Evolutionary conservation across 2,797 vertebrate species (phyloP).

Genomic region (Chelon labrosus): DNA sequence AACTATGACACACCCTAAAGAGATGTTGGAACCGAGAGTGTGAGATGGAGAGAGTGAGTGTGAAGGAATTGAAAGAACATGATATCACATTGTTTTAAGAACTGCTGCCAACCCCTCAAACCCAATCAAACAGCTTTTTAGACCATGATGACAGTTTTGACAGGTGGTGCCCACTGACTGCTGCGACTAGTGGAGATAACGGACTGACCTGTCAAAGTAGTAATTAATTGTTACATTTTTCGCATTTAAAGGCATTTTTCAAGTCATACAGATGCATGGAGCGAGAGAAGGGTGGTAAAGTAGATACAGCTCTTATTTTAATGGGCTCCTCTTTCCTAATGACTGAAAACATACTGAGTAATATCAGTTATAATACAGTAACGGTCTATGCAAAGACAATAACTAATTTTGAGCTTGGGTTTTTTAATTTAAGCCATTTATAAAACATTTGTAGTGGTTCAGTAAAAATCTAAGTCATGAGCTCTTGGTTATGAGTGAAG

Average conservation of each 20-base stretch:
- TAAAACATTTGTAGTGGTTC: too few species aligned
- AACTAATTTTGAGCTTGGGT: too few species aligned
- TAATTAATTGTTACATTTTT: conserved; percentile 24
- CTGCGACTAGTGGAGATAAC: not conserved
- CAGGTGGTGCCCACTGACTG: not conserved
- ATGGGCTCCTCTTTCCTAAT: not conserved
- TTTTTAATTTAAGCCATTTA: too few species aligned
- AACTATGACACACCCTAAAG: conserved; percentile 20
- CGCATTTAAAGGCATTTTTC: not conserved
- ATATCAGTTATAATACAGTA: not conserved
- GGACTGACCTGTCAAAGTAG: not conserved
- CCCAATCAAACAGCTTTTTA: not conserved
- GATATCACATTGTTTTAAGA: conserved; percentile 1
- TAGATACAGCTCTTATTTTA: not conserved
- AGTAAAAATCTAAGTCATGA: too few species aligned
- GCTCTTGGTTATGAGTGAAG: too few species aligned
- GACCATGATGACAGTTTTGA: conserved; percentile 11
- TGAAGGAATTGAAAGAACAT: not conserved
- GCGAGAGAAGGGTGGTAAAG: not conserved
- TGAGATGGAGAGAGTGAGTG: not conserved
- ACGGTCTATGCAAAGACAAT: too few species aligned
- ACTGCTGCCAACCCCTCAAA: not conserved
- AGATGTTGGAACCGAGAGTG: not conserved
- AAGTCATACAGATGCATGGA: not conserved
- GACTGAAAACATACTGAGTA: not conserved